Base-by-base conservation (phyloP, 2,113 vertebrate species). In the Mionectes macconnelli region DNA sequence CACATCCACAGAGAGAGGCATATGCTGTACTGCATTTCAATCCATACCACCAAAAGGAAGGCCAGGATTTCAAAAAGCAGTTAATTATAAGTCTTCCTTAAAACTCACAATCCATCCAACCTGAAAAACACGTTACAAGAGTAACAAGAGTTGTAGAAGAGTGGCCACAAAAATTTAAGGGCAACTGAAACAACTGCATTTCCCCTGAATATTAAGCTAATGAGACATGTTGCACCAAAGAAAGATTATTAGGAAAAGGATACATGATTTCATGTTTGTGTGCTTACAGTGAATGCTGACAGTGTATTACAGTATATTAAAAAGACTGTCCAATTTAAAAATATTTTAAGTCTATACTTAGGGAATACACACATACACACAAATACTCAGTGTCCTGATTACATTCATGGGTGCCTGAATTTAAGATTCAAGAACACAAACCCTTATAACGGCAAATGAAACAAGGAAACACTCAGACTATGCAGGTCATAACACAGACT, bases 21-120 rank as follows among this genome's bases (percentile, higher is more conserved):
- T 1, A 49, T 0, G 0, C 18, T 8, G 24, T 2, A 42, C 1
- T 62, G 63, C n/a, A 14, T 30, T 76, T 73, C 4, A 0, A 79
- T 33, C 74, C 47, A 3, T 6, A 39, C 27, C 57, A 60, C 35
- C 57, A 69, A 35, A 85, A 59, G 0, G 4, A 67, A 84, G 45
- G 83, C 53, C 23, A 28, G 20, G 53, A 77, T 83, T 66, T 85
- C 28, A 83, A 45, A 93, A 83, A 62, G 7, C 35, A 40, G 12
- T 35, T 89, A 92, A 96, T 83, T 93, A 49, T 19, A 86, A 80
- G 55, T n/a, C 67, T 90, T 67, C 30, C 63, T 69, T 31, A 93
- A 94, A 95, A 82, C 10, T 45, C 52, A 42, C 57, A 82, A 53
- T 79, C 42, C 59, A 62, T 50, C 39, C n/a, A 73, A 74, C 82